These are phyloP conservation scores for Notamacropus eugenii DNA, from an alignment of 2,797 vertebrate genomes.

Conservation along the genomic window DNA sequence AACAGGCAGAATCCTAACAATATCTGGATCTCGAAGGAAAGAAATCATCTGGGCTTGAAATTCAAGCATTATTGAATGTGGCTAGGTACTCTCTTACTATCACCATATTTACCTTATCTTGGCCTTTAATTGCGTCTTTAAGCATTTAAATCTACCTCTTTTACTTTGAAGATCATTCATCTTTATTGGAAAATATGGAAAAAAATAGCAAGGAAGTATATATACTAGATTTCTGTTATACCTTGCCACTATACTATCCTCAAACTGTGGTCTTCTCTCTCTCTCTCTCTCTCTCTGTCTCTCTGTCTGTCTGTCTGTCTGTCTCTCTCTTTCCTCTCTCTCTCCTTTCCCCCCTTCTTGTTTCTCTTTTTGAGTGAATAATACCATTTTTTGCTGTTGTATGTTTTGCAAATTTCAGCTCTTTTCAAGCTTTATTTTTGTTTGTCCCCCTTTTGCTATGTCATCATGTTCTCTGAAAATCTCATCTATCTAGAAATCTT, in stretches of 20 bases:
- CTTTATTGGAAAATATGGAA: not conserved
- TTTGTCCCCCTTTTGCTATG: too few relatives aligned
- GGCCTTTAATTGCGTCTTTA: not conserved
- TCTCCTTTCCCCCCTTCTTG: not conserved
- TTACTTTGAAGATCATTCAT: not conserved
- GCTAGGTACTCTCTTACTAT: not conserved
- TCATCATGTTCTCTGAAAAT: too few relatives aligned
- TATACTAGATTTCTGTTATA: not conserved
- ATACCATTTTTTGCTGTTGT: not conserved
- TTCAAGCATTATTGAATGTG: not conserved
- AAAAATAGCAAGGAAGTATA: not conserved
- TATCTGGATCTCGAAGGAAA: not conserved
- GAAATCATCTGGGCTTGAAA: not conserved
- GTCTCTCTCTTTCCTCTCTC: too few relatives aligned
- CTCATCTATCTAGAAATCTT: too few relatives aligned
- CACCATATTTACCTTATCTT: not conserved
- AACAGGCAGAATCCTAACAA: not conserved
- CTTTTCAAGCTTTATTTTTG: not conserved
- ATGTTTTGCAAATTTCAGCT: not conserved
- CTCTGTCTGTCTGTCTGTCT: too few relatives aligned
- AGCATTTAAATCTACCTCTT: not conserved
- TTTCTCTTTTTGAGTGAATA: not conserved
- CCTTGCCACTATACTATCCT: not conserved
- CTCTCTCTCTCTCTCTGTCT: too few relatives aligned
- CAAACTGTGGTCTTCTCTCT: not conserved